Conservation (phyloP, 2,888 invertebrate genomes). For the Philonicus albiceps region DNA sequence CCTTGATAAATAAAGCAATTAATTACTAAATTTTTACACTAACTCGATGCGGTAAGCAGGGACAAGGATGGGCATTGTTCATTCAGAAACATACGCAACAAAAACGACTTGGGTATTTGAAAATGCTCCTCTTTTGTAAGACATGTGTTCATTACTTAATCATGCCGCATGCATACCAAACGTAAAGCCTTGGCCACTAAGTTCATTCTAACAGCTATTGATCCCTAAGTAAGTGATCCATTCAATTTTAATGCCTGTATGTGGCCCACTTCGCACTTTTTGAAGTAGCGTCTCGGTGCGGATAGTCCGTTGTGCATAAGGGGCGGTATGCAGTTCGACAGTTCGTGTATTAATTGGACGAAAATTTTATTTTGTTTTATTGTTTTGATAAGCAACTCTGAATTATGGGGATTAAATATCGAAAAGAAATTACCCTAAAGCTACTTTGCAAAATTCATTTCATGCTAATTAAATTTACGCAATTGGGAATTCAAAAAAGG, state of each 20-base stretch:
- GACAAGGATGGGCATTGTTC: neutral
- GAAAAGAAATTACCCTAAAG: neutral
- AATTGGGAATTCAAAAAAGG: neutral
- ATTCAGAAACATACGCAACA: neutral
- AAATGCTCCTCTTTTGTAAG: neutral
- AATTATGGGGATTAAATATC: neutral
- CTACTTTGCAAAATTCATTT: neutral
- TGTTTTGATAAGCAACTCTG: neutral
- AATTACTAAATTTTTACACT: neutral
- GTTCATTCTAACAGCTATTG: neutral
- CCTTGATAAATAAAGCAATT: conserved; percentile 62
- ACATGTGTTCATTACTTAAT: neutral
- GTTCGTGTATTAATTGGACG: no score
- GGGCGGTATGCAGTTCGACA: neutral
- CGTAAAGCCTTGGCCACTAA: neutral
- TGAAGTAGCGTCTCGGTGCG: neutral
- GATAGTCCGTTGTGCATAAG: neutral
- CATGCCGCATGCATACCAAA: neutral
- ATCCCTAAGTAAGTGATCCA: neutral
- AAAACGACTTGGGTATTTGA: neutral
- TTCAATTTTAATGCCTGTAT: neutral
- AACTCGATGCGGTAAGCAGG: neutral
- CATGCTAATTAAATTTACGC: conserved; percentile 37
- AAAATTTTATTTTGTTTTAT: no score
- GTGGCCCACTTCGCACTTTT: neutral